phyloP scores from a whole-genome alignment of 2,888 invertebrate genomes.

The Papilio demoleus region DNA sequence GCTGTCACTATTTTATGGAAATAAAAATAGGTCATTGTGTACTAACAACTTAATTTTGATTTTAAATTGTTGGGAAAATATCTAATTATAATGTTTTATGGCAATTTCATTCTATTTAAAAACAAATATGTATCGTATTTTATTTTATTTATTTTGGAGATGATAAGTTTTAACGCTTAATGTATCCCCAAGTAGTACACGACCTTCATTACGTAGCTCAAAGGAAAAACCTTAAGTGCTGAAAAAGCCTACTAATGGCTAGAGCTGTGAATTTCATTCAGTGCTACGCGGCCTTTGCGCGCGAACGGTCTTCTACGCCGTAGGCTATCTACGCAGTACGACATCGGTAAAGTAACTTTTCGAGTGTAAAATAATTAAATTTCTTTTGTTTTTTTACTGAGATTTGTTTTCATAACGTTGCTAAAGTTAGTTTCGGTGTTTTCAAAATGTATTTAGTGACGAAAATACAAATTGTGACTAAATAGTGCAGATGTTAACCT shows the following conservation, averaged over 20 bases:
- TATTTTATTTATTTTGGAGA: neutral
- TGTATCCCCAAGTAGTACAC: constrained; percentile 50
- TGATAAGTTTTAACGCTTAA: constrained; percentile 45
- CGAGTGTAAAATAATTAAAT: constrained; percentile 38
- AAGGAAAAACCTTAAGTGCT: constrained; percentile 59
- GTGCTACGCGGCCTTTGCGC: constrained; percentile 46
- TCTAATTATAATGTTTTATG: neutral
- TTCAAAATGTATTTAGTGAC: constrained; percentile 54
- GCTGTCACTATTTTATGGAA: no score
- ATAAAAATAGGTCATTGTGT: no score
- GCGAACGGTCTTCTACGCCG: constrained; percentile 67
- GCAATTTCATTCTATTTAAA: neutral
- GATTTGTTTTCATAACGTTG: constrained; percentile 13
- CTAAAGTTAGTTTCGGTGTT: constrained; percentile 28
- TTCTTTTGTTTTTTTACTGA: neutral
- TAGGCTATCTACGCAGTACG: constrained; percentile 54
- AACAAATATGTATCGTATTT: neutral
- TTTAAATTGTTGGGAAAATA: no score
- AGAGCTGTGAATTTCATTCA: constrained; percentile 49
- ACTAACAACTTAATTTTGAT: no score
- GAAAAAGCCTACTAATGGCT: constrained; percentile 57
- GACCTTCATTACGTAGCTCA: constrained; percentile 55
- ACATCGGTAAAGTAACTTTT: constrained; percentile 48
- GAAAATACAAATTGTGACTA: constrained; percentile 59
- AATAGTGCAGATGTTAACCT: constrained; percentile 69